Evolutionary conservation across 2,113 vertebrate species (phyloP), one percentile per base, ranked within the genome.

Genomic region (Brachyistius frenatus): DNA sequence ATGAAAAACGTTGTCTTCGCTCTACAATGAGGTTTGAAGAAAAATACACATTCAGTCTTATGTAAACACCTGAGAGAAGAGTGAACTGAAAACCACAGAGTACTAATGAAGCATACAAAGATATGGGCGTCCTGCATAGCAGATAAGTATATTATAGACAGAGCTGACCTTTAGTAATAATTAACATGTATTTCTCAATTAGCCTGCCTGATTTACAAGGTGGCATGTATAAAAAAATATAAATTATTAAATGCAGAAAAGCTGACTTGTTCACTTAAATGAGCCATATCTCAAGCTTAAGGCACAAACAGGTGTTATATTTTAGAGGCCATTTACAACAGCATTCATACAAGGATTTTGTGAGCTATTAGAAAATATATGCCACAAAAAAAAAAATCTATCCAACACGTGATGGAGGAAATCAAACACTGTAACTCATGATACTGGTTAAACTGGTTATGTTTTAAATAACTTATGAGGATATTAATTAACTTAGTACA

Each of bases 171-270:
- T 3, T 8, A 44, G 41, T 44, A 11, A 44, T 13, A 44, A 8
- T 44, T 2, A 44, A 44, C 13, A 39, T 39, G 8, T 39, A 39
- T 23, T 7, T 54, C 3, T 49, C 16, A 65, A 33, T 31, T 16
- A 41, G 39, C 31, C 13, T 54, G 16, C 49, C 62, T 85, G 44
- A 14, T 73, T 68, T 9, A 63, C 13, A 71, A 50, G 47, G 10
- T 44, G 41, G 64, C 37, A 49, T 6, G 11, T 50, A 71, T 55
- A 79, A 75, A 84, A 84, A 23, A 66, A 78, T 32, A 54, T 57
- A 41, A 53, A 72, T 16, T 7, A 44, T 33, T 39, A 44, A 60
- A 67, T 33, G 53, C 47, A 73, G 44, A 70, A 73, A 62, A 53
- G 37, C 16, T 47, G 55, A 66, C 16, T 7, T 32, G 11, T 6